Evolutionary conservation across 2,888 invertebrate genomes (phyloP).

Genomic region (Drosophila koepferae): DNA sequence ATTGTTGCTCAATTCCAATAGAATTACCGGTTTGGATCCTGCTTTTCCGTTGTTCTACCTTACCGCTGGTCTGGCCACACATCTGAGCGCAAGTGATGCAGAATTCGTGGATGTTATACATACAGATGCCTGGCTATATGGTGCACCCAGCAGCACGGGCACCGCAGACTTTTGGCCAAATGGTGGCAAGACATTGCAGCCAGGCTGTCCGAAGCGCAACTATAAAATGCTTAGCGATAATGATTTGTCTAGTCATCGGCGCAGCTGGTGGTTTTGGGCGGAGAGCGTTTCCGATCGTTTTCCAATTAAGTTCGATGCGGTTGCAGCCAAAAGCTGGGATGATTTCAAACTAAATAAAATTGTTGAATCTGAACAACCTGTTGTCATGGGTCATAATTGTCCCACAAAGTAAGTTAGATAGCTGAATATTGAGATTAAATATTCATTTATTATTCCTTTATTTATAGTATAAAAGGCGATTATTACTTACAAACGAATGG

Average conservation of each 20-base stretch:
- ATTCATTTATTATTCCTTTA: slow-evolving; percentile 2
- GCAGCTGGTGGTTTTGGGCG: slow-evolving; percentile 88
- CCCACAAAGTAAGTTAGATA: slow-evolving; percentile 71
- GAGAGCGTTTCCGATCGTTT: slow-evolving; percentile 86
- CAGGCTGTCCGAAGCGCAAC: slow-evolving; percentile 86
- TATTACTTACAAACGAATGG: slow-evolving; percentile 85
- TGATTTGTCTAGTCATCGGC: slow-evolving; percentile 87
- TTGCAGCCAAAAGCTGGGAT: slow-evolving; percentile 86
- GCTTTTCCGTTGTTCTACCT: slow-evolving; percentile 87
- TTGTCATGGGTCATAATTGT: slow-evolving; percentile 84
- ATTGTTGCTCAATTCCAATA: slow-evolving; percentile 54
- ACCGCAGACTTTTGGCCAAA: slow-evolving; percentile 89
- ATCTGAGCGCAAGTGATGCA: slow-evolving; percentile 86
- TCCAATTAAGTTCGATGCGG: slow-evolving; percentile 86
- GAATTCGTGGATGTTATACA: slow-evolving; percentile 89
- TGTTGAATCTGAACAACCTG: slow-evolving; percentile 46
- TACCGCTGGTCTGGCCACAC: slow-evolving; percentile 70
- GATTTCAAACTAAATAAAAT: slow-evolving; percentile 86
- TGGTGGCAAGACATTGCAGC: slow-evolving; percentile 87
- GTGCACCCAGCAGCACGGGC: slow-evolving; percentile 87
- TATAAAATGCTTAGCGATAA: slow-evolving; percentile 83
- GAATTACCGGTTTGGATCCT: slow-evolving; percentile 87
- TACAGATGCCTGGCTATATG: slow-evolving; percentile 88
- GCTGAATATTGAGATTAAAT: background rate
- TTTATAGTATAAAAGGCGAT: slow-evolving; percentile 79